Conservation (phyloP, 2,797 vertebrate species). For the Rhinophrynus dorsalis region DNA sequence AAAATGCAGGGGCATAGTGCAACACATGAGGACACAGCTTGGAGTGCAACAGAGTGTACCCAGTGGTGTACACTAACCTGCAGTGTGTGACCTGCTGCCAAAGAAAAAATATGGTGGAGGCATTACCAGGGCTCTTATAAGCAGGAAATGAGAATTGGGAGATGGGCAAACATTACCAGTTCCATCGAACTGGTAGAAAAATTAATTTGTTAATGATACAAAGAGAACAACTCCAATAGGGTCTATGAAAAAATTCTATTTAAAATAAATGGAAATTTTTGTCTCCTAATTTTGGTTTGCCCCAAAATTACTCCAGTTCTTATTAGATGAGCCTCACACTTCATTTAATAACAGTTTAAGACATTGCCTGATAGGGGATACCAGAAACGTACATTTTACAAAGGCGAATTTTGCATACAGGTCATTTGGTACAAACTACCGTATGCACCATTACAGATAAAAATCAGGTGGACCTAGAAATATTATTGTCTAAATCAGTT, state of each 20-base stretch:
- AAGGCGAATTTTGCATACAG: too few relatives aligned
- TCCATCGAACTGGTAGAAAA: constrained; percentile 4
- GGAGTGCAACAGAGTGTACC: constrained; percentile 31
- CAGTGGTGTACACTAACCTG: constrained; percentile 19
- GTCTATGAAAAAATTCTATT: too few relatives aligned
- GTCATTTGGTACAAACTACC: too few relatives aligned
- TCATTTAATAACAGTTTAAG: background rate
- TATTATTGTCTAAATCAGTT: too few relatives aligned
- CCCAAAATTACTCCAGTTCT: too few relatives aligned
- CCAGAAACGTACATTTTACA: constrained; percentile 11
- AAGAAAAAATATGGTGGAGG: constrained; percentile 40
- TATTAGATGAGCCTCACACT: too few relatives aligned
- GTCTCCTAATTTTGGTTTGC: too few relatives aligned
- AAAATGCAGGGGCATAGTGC: constrained; percentile 23
- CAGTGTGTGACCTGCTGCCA: constrained; percentile 42
- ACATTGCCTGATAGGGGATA: background rate
- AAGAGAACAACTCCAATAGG: too few relatives aligned
- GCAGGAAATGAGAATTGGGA: background rate
- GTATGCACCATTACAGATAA: too few relatives aligned
- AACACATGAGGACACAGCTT: constrained; percentile 25
- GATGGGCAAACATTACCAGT: background rate
- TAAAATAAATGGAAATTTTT: too few relatives aligned
- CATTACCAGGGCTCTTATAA: constrained; percentile 45
- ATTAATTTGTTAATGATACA: too few relatives aligned
- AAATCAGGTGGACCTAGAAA: too few relatives aligned